These are phyloP conservation scores for Sycon ciliatum DNA, from an alignment of 37 sponge, comb jelly and placozoan species.

Conservation along the genomic window DNA sequence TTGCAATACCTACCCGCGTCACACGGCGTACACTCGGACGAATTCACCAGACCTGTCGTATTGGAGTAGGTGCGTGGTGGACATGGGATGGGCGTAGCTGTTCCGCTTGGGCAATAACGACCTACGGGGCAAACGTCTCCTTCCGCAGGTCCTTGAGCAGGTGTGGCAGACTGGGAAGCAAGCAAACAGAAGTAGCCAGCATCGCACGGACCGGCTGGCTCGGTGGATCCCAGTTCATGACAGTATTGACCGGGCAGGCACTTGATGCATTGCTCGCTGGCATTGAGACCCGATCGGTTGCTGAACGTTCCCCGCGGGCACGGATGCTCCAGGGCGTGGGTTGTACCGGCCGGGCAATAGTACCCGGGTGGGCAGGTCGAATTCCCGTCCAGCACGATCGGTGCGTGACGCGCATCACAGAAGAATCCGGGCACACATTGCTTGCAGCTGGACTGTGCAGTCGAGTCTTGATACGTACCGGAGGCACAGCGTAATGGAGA, in stretches of 20 bases:
- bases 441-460: neutral
- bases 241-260: conserved; percentile 36
- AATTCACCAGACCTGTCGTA: neutral
- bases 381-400: neutral
- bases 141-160: neutral
- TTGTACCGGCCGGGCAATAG: conserved; percentile 32
- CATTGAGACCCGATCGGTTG: conserved; percentile 1
- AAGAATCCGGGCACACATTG: conserved; percentile 26
- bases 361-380: conserved; percentile 31
- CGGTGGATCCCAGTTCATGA: conserved; percentile 12
- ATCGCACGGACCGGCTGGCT: conserved; percentile 14
- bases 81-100: conserved; percentile 19
- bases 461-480: conserved; percentile 18
- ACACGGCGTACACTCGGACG: neutral
- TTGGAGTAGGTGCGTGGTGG: conserved; percentile 11
- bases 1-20: conserved; percentile 22
- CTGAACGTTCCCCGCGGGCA: conserved; percentile 33
- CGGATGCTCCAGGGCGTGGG: neutral
- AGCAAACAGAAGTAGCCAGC: conserved; percentile 26
- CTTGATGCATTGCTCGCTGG: conserved; percentile 15
- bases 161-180: neutral
- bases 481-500: conserved; percentile 18
- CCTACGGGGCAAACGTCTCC: conserved; percentile 31
- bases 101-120: conserved; percentile 21
- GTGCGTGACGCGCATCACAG: conserved; percentile 15